Conservation (phyloP, 64 coral and sea anemone genomes). For the Pocillopora damicornis region DNA sequence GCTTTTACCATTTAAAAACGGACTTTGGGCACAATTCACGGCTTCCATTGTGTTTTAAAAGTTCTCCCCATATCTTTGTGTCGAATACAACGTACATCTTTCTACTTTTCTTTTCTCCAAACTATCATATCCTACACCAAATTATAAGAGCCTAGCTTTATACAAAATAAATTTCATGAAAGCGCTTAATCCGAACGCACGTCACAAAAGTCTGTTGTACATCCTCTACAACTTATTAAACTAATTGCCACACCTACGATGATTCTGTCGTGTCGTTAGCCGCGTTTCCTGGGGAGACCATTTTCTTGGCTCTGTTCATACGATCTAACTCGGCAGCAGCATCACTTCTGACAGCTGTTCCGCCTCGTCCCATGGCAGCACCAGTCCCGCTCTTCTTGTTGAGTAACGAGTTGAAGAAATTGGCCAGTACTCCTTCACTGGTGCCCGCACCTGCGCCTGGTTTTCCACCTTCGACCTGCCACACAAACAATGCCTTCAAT, state of each 20-base stretch:
- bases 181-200: not conserved
- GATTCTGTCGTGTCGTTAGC: conserved; percentile 25
- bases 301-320: conserved; percentile 94
- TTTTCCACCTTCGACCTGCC: conserved; percentile 36
- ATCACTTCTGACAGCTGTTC: conserved; percentile 75
- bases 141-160: conserved; percentile 47
- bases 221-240: conserved; percentile 1
- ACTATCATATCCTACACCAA: conserved; percentile 12
- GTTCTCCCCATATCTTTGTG: not conserved
- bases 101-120: not conserved
- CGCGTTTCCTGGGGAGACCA: conserved; percentile 38
- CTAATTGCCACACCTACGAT: conserved; percentile 20
- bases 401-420: conserved; percentile 96
- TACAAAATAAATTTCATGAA: conserved; percentile 37
- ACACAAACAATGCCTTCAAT: not conserved
- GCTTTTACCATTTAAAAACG: too few relatives aligned
- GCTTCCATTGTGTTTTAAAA: not conserved
- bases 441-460: conserved; percentile 47
- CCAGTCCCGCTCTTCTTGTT: conserved; percentile 83
- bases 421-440: conserved; percentile 94
- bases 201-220: not conserved
- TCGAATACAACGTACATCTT: not conserved
- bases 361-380: conserved; percentile 38
- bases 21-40: not conserved
- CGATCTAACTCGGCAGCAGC: conserved; percentile 92